Evolutionary conservation across 2,797 vertebrate species (phyloP), one percentile per base, ranked within the genome.

Genomic region (Alectoris magna): DNA sequence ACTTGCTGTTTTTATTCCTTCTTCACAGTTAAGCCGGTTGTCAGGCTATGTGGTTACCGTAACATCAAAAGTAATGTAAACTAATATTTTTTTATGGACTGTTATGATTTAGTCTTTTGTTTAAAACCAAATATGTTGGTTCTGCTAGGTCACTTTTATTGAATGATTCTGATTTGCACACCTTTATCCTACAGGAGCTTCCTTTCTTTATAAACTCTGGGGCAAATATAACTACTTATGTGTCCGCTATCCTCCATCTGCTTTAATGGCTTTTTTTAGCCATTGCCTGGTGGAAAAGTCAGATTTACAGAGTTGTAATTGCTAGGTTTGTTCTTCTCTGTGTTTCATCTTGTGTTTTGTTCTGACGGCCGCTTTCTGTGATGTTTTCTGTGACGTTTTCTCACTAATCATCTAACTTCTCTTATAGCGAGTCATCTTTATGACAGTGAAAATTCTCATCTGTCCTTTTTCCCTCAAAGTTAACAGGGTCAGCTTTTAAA

Each of bases 81-180:
- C 29, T 16, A 53, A 16, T 29, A 53, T 83, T 81, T 81, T 34
- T n/a, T 58, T 48, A 84, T 15, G 55, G 74, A 87, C 38, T 76
- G 70, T 5, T 58, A 27, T 29, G 51, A 53, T 53, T 29, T 53
- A 53, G 51, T 11, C 27, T 29, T 53, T 29, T 18, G 16, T 53
- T 29, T 53, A 27, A 94, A 74, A 44, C 36, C 27, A 70, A 26
- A 5, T 17, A 3, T 71, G 11, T 87, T 70, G 34, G 5, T 93
- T 84, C 77, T 87, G 12, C 44, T 86, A 23, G 38, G 90, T 93
- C 38, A 21, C 43, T 76, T 89, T 79, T 66, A 75, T 24, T 93
- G 24, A 19, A 51, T 60, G 39, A 17, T 63, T 29, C 27, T 76
- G 11, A 43, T 64, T 41, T 41, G 29, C 27, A 63, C 27, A 14